Conservation (phyloP, 2,797 vertebrate genomes). For the Hoplostethus mediterraneus region DNA sequence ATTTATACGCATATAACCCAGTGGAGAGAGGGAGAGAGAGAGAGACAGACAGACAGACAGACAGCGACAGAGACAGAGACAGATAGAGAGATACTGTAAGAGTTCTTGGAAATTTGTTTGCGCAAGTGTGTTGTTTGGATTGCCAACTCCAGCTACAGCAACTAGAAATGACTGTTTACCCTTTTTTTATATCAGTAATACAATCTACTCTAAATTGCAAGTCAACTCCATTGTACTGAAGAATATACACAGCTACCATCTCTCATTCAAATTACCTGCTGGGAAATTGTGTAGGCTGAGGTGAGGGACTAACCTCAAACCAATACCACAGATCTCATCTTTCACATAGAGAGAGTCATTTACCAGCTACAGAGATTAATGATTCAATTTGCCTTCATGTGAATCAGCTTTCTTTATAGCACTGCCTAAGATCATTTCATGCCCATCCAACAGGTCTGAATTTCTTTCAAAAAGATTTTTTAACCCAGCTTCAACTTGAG, state of each 20-base stretch:
- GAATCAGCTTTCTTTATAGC: slow-evolving; percentile 48
- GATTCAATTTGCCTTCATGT: slow-evolving; percentile 30
- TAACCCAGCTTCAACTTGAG: not conserved
- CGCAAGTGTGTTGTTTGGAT: not conserved
- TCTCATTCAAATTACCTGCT: slow-evolving; percentile 76
- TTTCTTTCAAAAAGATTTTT: slow-evolving; percentile 2
- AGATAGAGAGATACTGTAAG: no score
- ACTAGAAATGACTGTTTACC: not conserved
- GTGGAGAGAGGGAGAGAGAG: not conserved
- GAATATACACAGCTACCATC: slow-evolving; percentile 60
- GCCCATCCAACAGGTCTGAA: not conserved
- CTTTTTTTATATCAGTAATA: not conserved
- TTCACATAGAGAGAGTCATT: slow-evolving; percentile 62
- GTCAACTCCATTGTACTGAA: slow-evolving; percentile 13
- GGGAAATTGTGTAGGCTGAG: slow-evolving; percentile 70
- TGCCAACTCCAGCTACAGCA: slow-evolving; percentile 13
- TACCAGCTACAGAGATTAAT: slow-evolving; percentile 70
- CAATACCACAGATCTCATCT: slow-evolving; percentile 68
- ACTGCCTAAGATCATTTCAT: not conserved
- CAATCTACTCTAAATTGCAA: slow-evolving; percentile 13
- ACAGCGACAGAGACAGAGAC: not conserved
- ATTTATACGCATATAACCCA: no score
- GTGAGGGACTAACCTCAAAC: slow-evolving; percentile 68
- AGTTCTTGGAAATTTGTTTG: slow-evolving; percentile 43
- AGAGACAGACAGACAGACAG: no score